Conservation (phyloP, 2,113 vertebrate genomes). For the Tachysurus fulvidraco region DNA sequence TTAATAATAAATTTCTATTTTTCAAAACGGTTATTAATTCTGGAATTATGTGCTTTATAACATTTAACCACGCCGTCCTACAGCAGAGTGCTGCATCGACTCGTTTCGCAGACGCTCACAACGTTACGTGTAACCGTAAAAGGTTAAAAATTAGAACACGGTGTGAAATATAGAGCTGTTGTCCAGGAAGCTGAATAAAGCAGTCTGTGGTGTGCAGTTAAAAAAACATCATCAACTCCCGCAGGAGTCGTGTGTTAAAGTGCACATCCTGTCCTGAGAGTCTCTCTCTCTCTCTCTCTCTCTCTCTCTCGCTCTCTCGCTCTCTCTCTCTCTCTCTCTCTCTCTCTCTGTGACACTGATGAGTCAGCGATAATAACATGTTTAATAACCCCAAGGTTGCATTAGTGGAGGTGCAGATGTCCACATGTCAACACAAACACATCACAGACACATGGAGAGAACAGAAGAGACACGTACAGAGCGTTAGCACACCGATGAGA, state of each 20-base stretch:
- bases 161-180: not conserved
- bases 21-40: no score
- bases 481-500: slow-evolving; percentile 27
- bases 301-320: not conserved
- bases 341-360: slow-evolving; percentile 17
- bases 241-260: not conserved
- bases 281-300: not conserved
- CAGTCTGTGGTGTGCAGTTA: not conserved
- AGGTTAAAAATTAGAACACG: not conserved
- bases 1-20: no score
- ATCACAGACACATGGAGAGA: not conserved
- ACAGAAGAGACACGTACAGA: not conserved
- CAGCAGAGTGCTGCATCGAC: not conserved
- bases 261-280: not conserved
- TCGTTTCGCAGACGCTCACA: not conserved
- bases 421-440: not conserved
- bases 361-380: slow-evolving; percentile 22
- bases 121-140: not conserved
- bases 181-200: not conserved
- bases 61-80: no score
- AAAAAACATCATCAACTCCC: not conserved
- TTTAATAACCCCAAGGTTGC: not conserved
- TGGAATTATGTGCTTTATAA: no score
- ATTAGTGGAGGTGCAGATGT: not conserved
- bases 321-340: not conserved